These are phyloP conservation scores for Myathropa florea DNA, from an alignment of 2,888 invertebrate species.

Conservation along the genomic window DNA sequence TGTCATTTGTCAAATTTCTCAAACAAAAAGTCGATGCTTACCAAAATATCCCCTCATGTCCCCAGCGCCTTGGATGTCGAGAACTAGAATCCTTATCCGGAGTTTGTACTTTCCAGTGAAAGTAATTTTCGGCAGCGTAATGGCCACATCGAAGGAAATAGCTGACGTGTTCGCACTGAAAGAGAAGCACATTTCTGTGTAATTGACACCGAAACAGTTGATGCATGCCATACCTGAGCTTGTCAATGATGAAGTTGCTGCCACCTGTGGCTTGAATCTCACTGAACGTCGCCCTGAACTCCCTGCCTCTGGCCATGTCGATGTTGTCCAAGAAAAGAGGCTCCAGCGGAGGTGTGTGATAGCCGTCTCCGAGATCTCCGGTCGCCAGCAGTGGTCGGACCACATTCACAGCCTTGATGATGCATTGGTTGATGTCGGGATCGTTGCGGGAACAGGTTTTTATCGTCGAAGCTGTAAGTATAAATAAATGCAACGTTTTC, in stretches of 20 bases:
- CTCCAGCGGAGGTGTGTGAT: slow-evolving; percentile 77
- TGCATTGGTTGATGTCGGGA: slow-evolving; percentile 78
- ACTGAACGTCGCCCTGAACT: slow-evolving; percentile 78
- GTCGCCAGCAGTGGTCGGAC: slow-evolving; percentile 77
- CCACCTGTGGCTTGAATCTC: slow-evolving; percentile 78
- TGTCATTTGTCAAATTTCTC: background rate
- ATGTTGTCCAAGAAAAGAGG: slow-evolving; percentile 79
- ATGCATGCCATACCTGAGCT: slow-evolving; percentile 75
- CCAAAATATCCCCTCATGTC: slow-evolving; percentile 78
- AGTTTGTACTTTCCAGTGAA: slow-evolving; percentile 79
- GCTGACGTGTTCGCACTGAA: slow-evolving; percentile 77
- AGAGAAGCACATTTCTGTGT: background rate
- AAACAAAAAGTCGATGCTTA: slow-evolving; percentile 63
- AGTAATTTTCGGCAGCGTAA: slow-evolving; percentile 78
- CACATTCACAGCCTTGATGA: slow-evolving; percentile 77
- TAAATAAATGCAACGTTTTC: background rate
- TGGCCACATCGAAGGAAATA: slow-evolving; percentile 78
- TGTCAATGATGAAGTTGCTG: slow-evolving; percentile 79
- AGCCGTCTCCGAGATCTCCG: slow-evolving; percentile 80
- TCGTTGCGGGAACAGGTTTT: slow-evolving; percentile 79
- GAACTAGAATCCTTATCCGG: slow-evolving; percentile 77
- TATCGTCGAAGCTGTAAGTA: slow-evolving; percentile 76
- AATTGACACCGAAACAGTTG: background rate
- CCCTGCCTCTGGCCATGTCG: slow-evolving; percentile 77
- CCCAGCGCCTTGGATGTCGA: slow-evolving; percentile 79